Conservation (phyloP, 1,140 invertebrate species). For the Nasonia giraulti region DNA sequence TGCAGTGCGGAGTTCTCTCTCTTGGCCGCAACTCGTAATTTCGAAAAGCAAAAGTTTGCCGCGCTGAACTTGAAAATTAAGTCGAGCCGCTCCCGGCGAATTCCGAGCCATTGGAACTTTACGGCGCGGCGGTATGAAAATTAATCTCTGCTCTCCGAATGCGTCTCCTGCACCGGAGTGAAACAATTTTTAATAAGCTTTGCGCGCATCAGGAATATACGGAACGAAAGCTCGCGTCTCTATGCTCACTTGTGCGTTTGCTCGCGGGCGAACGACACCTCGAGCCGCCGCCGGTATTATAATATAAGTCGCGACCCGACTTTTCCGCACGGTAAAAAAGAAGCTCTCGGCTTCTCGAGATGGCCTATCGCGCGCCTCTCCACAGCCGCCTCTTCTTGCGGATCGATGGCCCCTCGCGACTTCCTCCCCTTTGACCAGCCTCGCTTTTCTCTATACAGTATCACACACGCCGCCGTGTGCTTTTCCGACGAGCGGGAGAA, state of each 20-base stretch:
- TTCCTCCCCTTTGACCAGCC: not conserved
- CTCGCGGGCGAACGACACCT: too few relatives aligned
- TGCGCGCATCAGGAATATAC: too few relatives aligned
- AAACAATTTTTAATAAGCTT: not conserved
- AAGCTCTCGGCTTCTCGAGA: slow-evolving; percentile 8
- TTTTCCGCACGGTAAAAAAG: slow-evolving; percentile 4
- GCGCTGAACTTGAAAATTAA: slow-evolving; percentile 43
- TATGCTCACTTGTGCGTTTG: too few relatives aligned
- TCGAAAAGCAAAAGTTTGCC: slow-evolving; percentile 31
- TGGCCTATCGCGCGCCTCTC: not conserved
- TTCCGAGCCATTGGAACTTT: not conserved
- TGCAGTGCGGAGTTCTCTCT: not conserved
- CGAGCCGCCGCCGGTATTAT: too few relatives aligned
- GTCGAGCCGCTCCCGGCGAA: not conserved
- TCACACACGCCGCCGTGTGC: not conserved
- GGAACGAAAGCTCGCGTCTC: too few relatives aligned
- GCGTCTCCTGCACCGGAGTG: not conserved
- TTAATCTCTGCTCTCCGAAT: not conserved
- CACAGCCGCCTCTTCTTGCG: not conserved
- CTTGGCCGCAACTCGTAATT: not conserved
- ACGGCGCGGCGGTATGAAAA: not conserved
- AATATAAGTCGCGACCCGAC: not conserved
- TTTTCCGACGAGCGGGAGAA: not conserved
- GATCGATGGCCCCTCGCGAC: not conserved
- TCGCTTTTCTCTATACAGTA: slow-evolving; percentile 12